A percentile compares a stretch with the other conserved stretches of the same genome.
phyloP scores from a whole-genome alignment of 2,797 vertebrate genomes.

The Acipenser ruthenus region DNA sequence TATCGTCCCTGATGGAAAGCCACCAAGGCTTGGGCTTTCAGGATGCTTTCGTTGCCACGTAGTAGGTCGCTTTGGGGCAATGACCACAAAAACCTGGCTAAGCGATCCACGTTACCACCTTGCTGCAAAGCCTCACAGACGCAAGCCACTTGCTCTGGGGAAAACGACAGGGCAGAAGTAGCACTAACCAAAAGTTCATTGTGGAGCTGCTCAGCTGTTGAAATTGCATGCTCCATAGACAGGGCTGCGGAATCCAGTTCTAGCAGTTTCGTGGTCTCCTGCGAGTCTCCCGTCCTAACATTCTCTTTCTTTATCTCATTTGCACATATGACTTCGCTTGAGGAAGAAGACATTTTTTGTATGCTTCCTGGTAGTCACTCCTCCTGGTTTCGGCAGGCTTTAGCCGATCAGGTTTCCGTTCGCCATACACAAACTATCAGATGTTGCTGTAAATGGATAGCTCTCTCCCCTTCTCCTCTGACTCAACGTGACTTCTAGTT shows the following conservation, averaged over 20 bases:
- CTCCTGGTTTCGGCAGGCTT: slow-evolving; percentile 67
- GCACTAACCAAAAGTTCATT: slow-evolving; percentile 79
- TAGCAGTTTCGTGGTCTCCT: slow-evolving; percentile 75
- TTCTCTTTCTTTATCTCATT: slow-evolving; percentile 92
- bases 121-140: slow-evolving; percentile 97
- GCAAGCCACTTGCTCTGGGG: slow-evolving; percentile 95
- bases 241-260: slow-evolving; percentile 72
- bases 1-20: slow-evolving; percentile 95
- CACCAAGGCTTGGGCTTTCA: slow-evolving; percentile 93
- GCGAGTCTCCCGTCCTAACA: slow-evolving; percentile 73
- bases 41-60: slow-evolving; percentile 94
- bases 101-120: slow-evolving; percentile 93
- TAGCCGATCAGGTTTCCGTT: slow-evolving; percentile 92
- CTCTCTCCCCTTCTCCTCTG: slow-evolving; percentile 62
- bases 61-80: slow-evolving; percentile 92
- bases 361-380: slow-evolving; percentile 73
- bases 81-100: slow-evolving; percentile 95
- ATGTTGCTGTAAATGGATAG: slow-evolving; percentile 82
- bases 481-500: slow-evolving; percentile 85
- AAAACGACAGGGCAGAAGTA: slow-evolving; percentile 84
- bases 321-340: slow-evolving; percentile 72
- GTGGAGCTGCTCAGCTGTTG: slow-evolving; percentile 68
- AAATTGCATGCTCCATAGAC: slow-evolving; percentile 75
- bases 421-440: slow-evolving; percentile 91
- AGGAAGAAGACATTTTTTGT: slow-evolving; percentile 91